phyloP scores from a whole-genome alignment of 2,888 invertebrate genomes.

The Amphipoea lucens region DNA sequence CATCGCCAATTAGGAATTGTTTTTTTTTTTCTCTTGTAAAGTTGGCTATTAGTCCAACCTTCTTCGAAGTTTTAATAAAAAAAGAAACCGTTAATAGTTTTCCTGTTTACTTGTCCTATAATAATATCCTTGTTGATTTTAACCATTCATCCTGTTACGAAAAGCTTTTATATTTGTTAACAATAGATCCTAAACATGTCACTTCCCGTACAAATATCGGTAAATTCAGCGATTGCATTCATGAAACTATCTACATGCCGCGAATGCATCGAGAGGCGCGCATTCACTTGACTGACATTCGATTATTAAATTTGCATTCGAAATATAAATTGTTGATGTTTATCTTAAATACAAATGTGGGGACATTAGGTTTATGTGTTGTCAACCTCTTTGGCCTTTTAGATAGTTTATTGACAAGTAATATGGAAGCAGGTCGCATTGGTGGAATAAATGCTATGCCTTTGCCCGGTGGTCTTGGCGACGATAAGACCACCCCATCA shows the following conservation, averaged over 20 bases:
- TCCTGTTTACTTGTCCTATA: slow-evolving; percentile 6
- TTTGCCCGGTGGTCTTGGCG: slow-evolving; percentile 44
- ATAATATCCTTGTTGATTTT: not conserved
- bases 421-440: slow-evolving; percentile 47
- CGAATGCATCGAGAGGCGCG: slow-evolving; percentile 51
- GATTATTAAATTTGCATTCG: slow-evolving; percentile 63
- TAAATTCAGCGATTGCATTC: slow-evolving; percentile 55
- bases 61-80: not conserved
- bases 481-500: slow-evolving; percentile 33
- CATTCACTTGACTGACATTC: slow-evolving; percentile 63
- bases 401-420: slow-evolving; percentile 50
- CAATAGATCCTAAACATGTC: slow-evolving; percentile 61
- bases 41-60: slow-evolving; percentile 7
- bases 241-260: slow-evolving; percentile 57
- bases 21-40: slow-evolving; percentile 26
- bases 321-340: slow-evolving; percentile 61
- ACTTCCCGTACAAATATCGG: slow-evolving; percentile 55
- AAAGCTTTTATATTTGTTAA: slow-evolving; percentile 38
- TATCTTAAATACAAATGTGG: slow-evolving; percentile 62
- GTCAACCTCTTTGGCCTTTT: slow-evolving; percentile 60
- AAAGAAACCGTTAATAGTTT: not conserved
- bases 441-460: slow-evolving; percentile 27
- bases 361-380: slow-evolving; percentile 59
- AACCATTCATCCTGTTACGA: not conserved
- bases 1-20: slow-evolving; percentile 51